These are phyloP conservation scores for Drosophila nebulosa DNA, from an alignment of 1,140 invertebrate species.

Conservation along the genomic window DNA sequence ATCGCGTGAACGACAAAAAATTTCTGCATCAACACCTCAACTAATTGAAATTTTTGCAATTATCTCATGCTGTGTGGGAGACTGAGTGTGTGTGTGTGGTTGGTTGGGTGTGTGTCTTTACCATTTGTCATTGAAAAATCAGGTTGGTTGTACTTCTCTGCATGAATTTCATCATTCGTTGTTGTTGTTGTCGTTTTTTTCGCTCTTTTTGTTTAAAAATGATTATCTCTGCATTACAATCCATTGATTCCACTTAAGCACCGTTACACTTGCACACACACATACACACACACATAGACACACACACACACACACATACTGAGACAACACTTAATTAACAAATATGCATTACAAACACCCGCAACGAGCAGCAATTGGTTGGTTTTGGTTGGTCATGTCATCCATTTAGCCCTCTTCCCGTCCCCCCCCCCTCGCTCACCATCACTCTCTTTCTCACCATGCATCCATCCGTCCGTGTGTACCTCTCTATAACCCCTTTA, in stretches of 20 bases:
- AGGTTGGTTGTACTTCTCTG: conserved; percentile 26
- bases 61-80: conserved; percentile 18
- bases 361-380: conserved; percentile 73
- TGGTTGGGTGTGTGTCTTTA: conserved; percentile 21
- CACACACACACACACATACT: conserved; percentile 21
- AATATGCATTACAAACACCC: conserved; percentile 77
- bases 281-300: conserved; percentile 7
- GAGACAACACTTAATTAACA: conserved; percentile 72
- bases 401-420: conserved; percentile 3
- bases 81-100: not conserved
- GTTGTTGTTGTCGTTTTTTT: not conserved
- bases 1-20: conserved; percentile 18
- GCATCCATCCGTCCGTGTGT: no score
- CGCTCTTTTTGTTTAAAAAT: conserved; percentile 52
- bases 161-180: conserved; percentile 10
- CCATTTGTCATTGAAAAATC: conserved; percentile 69
- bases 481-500: no score
- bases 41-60: conserved; percentile 72
- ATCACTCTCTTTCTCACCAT: no score
- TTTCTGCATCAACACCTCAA: conserved; percentile 75
- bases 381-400: conserved; percentile 69
- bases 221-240: conserved; percentile 77
- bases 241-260: conserved; percentile 79
- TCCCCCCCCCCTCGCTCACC: not conserved
- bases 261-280: conserved; percentile 56